Conservation (phyloP, 1,140 invertebrate genomes). For the Solenopsis invicta region DNA sequence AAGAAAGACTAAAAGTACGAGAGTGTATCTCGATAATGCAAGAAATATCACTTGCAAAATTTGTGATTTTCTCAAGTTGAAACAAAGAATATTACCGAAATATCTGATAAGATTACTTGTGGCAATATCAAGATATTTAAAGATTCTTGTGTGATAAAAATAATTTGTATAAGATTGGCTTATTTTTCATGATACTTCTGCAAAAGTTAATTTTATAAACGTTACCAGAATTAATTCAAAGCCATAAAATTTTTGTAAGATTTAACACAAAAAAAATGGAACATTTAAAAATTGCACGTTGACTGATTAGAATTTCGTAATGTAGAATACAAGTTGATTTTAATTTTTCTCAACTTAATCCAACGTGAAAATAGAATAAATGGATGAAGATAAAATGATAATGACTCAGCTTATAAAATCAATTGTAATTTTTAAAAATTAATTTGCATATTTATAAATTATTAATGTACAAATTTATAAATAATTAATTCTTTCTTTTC, state of each 20-base stretch:
- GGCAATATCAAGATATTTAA: background rate
- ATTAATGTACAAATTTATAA: background rate
- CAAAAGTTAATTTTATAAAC: background rate
- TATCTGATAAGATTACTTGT: background rate
- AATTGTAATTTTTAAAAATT: background rate
- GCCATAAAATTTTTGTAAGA: background rate
- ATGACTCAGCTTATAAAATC: background rate
- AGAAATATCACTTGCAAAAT: background rate
- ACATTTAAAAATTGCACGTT: no score
- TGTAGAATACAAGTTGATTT: background rate
- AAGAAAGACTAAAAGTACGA: background rate
- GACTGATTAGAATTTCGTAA: background rate
- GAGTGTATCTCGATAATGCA: background rate
- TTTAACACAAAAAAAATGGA: slow-evolving; percentile 1
- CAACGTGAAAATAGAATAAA: background rate
- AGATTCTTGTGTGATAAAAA: background rate
- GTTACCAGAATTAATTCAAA: background rate
- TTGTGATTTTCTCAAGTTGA: background rate
- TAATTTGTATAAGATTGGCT: no score
- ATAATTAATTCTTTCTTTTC: background rate
- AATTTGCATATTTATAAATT: background rate
- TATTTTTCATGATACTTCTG: background rate
- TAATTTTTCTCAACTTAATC: background rate
- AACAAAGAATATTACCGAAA: background rate
- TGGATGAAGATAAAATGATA: background rate